A percentile compares a stretch with the other conserved stretches of the same genome.
phyloP scores from a whole-genome alignment of 2,888 invertebrate species.

The Shargacucullia verbasci region DNA sequence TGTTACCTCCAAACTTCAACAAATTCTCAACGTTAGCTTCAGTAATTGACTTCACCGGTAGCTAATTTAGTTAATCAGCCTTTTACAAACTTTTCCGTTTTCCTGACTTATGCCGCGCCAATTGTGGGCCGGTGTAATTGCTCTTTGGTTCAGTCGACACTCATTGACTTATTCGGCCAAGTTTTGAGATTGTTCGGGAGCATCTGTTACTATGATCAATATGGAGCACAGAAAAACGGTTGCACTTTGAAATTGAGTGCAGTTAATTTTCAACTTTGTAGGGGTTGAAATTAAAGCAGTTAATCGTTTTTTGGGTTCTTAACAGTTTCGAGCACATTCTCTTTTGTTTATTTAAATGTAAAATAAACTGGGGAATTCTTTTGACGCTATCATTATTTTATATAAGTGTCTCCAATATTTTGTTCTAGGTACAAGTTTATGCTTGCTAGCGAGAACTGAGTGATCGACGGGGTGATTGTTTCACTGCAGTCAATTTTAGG shows the following conservation, averaged over 20 bases:
- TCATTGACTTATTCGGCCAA: slow-evolving; percentile 40
- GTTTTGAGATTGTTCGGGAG: slow-evolving; percentile 39
- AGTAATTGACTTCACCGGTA: slow-evolving; percentile 49
- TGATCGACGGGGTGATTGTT: too few relatives aligned
- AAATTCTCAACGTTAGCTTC: slow-evolving; percentile 38
- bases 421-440: too few relatives aligned
- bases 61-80: slow-evolving; percentile 51
- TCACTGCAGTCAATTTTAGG: too few relatives aligned
- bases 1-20: slow-evolving; percentile 42
- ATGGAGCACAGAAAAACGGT: slow-evolving; percentile 18
- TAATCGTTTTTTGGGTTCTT: neutral
- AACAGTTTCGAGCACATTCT: too few relatives aligned
- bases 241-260: slow-evolving; percentile 9
- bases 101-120: slow-evolving; percentile 16
- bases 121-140: slow-evolving; percentile 38
- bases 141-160: slow-evolving; percentile 32
- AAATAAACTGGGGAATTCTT: too few relatives aligned
- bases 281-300: slow-evolving; percentile 1
- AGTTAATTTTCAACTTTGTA: slow-evolving; percentile 2
- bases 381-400: too few relatives aligned
- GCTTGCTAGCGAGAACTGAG: too few relatives aligned
- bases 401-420: too few relatives aligned
- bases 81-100: slow-evolving; percentile 47
- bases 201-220: slow-evolving; percentile 27
- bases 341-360: too few relatives aligned